Evolutionary conservation across 2,797 vertebrate genomes (phyloP), one percentile per base, ranked within the genome.

Genomic region (Gobionotothen gibberifrons): DNA sequence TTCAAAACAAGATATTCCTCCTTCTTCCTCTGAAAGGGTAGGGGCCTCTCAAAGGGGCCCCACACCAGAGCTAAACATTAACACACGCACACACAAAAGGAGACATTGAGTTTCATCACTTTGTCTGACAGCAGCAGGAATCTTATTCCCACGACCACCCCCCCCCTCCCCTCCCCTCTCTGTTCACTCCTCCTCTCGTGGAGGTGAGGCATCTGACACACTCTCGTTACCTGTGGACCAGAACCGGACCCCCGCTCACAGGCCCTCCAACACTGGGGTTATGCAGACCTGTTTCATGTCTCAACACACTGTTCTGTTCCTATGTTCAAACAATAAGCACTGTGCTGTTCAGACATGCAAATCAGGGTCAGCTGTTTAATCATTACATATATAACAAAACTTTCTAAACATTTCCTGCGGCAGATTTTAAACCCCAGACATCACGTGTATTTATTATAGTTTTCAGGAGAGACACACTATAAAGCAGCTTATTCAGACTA

Each of bases 141-240:
- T 11, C 60, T 72, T 52, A 64, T 79, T 81, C 80, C 70, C 83
- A 70, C 62, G 29, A 63, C 36, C 16, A 2, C 22, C 13, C 47
- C 22, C 3, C 2, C 3, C 5, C n/a, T 4, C 48, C n/a, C 19
- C n/a, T 1, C 9, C 9, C 47, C 32, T 7, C 42, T 8, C 29
- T 4, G 14, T 29, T 9, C 17, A 5, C 46, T 15, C 47, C 9
- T 6, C 6, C 26, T n/a, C 19, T 55, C 61, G 53, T 1, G 3
- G 63, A 66, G 49, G 69, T 72, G 84, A 79, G 72, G 39, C 17
- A 87, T 81, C 59, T 76, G 58, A 80, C 83, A 56, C 0, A 53
- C 70, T 5, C 13, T 29, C 59, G 9, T 22, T 48, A 85, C 61
- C 83, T 69, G 63, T 57, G 70, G 16, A 17, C 44, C 48, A 51